Conservation (phyloP, 2,888 invertebrate genomes). For the Rotaria macrura region DNA sequence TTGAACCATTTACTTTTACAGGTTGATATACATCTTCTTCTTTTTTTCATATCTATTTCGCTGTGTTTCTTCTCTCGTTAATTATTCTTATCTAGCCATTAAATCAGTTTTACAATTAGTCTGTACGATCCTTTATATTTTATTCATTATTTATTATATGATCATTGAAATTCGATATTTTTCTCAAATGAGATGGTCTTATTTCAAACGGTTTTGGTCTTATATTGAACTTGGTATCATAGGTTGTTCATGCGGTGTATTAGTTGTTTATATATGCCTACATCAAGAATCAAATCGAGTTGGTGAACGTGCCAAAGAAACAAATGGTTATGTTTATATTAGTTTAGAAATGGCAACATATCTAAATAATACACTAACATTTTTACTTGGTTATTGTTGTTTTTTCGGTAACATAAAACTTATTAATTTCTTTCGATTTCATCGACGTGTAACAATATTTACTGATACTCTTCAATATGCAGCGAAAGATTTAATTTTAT, state of each 20-base stretch:
- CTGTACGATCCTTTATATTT: constrained; percentile 47
- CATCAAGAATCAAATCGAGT: constrained; percentile 44
- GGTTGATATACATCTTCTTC: no score
- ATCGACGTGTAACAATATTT: constrained; percentile 51
- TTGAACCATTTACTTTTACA: no score
- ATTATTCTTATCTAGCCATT: no score
- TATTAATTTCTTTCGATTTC: constrained; percentile 53
- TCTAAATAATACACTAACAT: constrained; percentile 52
- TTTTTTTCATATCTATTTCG: no score
- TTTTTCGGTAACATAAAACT: constrained; percentile 54
- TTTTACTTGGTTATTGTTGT: constrained; percentile 50
- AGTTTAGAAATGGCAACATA: constrained; percentile 50
- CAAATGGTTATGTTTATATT: constrained; percentile 45
- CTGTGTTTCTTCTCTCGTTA: no score
- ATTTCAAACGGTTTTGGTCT: constrained; percentile 51
- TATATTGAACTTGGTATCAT: constrained; percentile 48
- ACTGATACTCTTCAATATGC: constrained; percentile 49
- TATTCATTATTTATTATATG: constrained; percentile 50
- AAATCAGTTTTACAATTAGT: not conserved
- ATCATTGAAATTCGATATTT: constrained; percentile 43
- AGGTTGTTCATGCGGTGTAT: constrained; percentile 44
- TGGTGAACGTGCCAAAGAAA: constrained; percentile 42
- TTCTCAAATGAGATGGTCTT: constrained; percentile 42
- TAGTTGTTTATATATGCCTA: constrained; percentile 49
- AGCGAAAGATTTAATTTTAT: constrained; percentile 49